A percentile compares a stretch with the other conserved stretches of the same genome.
phyloP scores from a whole-genome alignment of 2,888 invertebrate genomes.

The Notodonta ziczac region DNA sequence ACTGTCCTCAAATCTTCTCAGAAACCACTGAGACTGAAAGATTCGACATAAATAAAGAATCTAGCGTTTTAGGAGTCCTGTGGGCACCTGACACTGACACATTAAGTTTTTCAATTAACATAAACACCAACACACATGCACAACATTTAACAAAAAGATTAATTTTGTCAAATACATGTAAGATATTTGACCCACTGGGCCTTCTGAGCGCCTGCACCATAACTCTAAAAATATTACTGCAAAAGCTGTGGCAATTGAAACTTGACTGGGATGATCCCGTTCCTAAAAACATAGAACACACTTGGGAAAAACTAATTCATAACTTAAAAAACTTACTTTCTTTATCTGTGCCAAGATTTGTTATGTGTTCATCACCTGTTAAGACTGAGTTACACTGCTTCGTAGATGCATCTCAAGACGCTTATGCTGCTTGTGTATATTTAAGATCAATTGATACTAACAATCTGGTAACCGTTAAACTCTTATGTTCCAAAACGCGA shows the following conservation, averaged over 20 bases:
- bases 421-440: no score
- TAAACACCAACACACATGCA: not conserved
- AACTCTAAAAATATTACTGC: constrained; percentile 20
- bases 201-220: constrained; percentile 22
- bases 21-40: constrained; percentile 4
- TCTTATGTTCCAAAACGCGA: no score
- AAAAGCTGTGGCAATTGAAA: constrained; percentile 3
- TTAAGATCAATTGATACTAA: no score
- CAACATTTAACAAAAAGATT: constrained; percentile 19
- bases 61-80: not conserved
- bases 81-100: constrained; percentile 26
- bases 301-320: no score
- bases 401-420: no score
- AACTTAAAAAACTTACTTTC: no score
- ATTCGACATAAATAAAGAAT: constrained; percentile 5
- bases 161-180: constrained; percentile 28
- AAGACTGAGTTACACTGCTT: no score
- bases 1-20: constrained; percentile 19
- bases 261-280: constrained; percentile 6
- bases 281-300: no score
- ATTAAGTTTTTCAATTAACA: constrained; percentile 19
- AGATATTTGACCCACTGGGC: constrained; percentile 35
- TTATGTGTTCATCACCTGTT: no score
- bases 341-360: no score
- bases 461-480: no score